Evolutionary conservation across 2,113 vertebrate genomes (phyloP), one percentile per base, ranked within the genome.

Genomic region (Paratilapia polleni): DNA sequence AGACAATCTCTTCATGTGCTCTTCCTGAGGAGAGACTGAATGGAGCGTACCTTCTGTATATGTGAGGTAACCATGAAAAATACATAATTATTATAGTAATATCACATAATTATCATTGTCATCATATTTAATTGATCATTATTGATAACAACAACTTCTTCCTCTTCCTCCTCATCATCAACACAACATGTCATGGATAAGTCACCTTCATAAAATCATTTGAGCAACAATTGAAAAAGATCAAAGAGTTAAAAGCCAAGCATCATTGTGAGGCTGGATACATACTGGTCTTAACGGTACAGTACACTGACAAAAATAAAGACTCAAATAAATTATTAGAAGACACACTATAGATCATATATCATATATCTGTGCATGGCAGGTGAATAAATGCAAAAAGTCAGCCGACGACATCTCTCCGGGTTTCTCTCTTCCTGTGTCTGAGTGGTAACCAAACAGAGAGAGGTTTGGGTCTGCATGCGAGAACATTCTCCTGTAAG

Each of bases 311-410:
- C 89, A 87, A 92, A 94, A 94, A 92, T 60, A 92, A 93, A 90
- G 83, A 91, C 81, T 87, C 75, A 90, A 92, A 94, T 93, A 91
- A 94, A 93, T 93, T 81, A 94, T 93, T 91, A 92, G 89, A 93
- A 91, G 89, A 92, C 85, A 49, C 87, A 90, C 87, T 89, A 85
- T 85, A 88, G 91, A 91, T 92, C 77, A 63, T 88, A 89, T 89
- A 78, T 81, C 60, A 83, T 92, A 89, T 93, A 94, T 93, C 78
- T 94, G 92, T 93, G 92, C 91, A 84, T 91, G 91, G 80, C 75
- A 78, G 83, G 84, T 92, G 91, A 88, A 82, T 90, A 88, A 80
- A 92, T 92, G 92, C 86, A 91, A 92, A 91, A 93, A 87, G 34
- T 79, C 83, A 85, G 83, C 91, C 64, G 49, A 36, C 60, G 57